Percentiles rank a stretch among this genome's conserved stretches.
phyloP scores from a whole-genome alignment of 2,888 invertebrate genomes.

The Invenusta paracnida region DNA sequence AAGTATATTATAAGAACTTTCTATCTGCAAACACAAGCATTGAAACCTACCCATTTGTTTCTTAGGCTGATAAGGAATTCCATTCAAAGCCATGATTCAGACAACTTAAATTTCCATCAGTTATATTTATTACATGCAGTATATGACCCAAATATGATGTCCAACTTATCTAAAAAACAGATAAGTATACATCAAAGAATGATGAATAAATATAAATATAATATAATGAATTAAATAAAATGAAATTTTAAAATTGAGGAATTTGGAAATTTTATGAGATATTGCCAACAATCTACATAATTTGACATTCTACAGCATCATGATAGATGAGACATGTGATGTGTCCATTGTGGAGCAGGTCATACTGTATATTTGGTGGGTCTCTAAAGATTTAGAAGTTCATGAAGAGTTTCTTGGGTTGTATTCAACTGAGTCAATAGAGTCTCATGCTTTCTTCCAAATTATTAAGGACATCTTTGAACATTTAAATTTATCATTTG shows the following conservation, averaged over 20 bases:
- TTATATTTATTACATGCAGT: not conserved
- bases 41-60: no score
- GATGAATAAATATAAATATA: no score
- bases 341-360: not conserved
- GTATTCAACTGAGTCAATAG: not conserved
- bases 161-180: not conserved
- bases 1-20: no score
- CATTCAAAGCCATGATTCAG: no score
- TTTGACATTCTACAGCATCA: not conserved
- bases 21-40: no score
- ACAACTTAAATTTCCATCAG: no score
- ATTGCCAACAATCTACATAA: constrained; percentile 17
- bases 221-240: no score
- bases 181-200: constrained; percentile 1
- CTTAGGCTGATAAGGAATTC: no score
- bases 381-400: constrained; percentile 3
- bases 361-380: not conserved
- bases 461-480: not conserved
- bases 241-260: not conserved
- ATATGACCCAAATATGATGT: not conserved
- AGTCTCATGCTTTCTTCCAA: not conserved
- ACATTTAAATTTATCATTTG: not conserved
- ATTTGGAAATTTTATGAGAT: not conserved
- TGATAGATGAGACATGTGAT: constrained; percentile 15
- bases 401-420: not conserved